These are phyloP conservation scores for Pipra filicauda DNA, from an alignment of 2,113 vertebrate species.

Conservation along the genomic window DNA sequence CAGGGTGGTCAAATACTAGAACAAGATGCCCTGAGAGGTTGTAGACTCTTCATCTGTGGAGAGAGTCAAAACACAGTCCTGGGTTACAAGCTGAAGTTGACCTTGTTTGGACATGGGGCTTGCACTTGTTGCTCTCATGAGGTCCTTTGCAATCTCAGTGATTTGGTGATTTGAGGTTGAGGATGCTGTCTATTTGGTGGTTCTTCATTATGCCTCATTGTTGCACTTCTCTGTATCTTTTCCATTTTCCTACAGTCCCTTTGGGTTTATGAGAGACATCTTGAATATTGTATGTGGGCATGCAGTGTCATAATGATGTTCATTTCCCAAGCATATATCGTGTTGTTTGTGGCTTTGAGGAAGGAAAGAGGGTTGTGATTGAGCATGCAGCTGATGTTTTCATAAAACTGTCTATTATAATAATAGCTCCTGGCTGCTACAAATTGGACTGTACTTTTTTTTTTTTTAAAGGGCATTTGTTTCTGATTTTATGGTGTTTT, in stretches of 20 bases:
- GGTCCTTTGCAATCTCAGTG: background rate
- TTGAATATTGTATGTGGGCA: background rate
- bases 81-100: background rate
- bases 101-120: background rate
- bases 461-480: background rate
- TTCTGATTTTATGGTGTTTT: background rate
- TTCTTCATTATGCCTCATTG: background rate
- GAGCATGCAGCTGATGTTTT: background rate
- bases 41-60: background rate
- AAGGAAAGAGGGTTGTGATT: background rate
- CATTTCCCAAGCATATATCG: background rate
- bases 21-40: background rate
- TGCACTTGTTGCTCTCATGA: background rate
- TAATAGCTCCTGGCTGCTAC: background rate
- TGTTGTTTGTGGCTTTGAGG: background rate
- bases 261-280: background rate
- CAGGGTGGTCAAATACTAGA: background rate
- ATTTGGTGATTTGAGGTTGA: background rate
- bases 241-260: background rate
- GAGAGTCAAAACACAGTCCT: background rate
- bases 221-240: background rate
- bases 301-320: background rate
- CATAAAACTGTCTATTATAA: background rate
- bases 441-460: background rate
- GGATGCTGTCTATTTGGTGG: accelerated